phyloP scores from a whole-genome alignment of 2,888 invertebrate genomes.

The Diarsia dahlii region DNA sequence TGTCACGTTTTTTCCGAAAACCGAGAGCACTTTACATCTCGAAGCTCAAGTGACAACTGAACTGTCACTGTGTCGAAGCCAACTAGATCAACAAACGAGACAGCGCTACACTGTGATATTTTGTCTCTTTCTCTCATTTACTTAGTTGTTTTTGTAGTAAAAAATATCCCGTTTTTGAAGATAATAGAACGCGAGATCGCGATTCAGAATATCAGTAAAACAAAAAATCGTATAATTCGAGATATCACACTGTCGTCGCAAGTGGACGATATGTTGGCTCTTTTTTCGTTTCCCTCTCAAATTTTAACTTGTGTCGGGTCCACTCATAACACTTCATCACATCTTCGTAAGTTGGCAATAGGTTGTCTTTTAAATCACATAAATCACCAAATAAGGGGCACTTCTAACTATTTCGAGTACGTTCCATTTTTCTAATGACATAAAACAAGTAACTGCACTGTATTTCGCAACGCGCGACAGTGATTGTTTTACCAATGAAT shows the following conservation, averaged over 20 bases:
- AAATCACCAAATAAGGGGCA: no score
- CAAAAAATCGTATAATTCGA: conserved; percentile 25
- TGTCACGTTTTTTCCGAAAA: conserved; percentile 14
- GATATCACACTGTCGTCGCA: conserved; percentile 24
- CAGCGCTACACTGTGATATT: conserved; percentile 20
- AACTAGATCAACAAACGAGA: conserved; percentile 10
- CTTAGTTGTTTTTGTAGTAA: conserved; percentile 10
- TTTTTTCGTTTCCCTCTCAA: no score
- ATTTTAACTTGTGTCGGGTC: no score
- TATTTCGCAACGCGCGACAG: no score
- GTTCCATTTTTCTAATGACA: no score
- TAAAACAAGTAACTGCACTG: no score
- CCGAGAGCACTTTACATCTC: conserved; percentile 9
- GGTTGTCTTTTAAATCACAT: no score
- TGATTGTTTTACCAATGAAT: no score
- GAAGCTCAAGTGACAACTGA: conserved; percentile 3
- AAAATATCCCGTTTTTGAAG: conserved; percentile 20
- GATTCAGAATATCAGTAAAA: conserved; percentile 30
- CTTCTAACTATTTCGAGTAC: no score
- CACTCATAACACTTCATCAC: no score
- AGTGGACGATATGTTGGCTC: conserved; percentile 5
- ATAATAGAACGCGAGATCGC: conserved; percentile 15
- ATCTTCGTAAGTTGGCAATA: no score
- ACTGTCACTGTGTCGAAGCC: conserved; percentile 4
- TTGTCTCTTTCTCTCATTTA: conserved; percentile 2